Base-by-base conservation (phyloP, 2,113 vertebrate genomes). In the Myxocyprinus asiaticus region DNA sequence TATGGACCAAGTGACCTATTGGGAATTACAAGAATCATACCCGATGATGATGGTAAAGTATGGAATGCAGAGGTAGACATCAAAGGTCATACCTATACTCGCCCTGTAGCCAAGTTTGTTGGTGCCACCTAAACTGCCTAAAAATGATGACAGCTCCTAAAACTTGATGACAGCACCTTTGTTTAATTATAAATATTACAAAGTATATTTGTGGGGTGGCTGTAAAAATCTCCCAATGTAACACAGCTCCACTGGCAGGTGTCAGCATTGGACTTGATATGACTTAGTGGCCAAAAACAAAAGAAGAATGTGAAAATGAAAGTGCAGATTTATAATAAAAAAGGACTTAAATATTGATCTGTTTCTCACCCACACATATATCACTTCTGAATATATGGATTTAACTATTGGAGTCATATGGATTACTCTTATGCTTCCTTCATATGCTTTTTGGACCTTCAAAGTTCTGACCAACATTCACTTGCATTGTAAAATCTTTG, bases 11-110 rank as follows among this genome's bases (percentile, higher is more conserved):
- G n/a, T 33, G 22, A 33, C 22, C 22, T 33, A 33, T 33, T 33
- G 22, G 22, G 22, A 33, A 33, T 33, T 43, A 64, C 10, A 9
- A 22, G 17, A 61, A 61, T 61, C 8, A 22, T 61, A 9, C 0
- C n/a, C 8, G 15, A 17, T 61, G 79, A 73, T 69, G 51, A 69
- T 43, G 56, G 72, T 58, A 4, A 61, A 17, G 7, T 61, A 9
- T 4, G 58, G 7, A 9, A n/a, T 2, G 4, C 58, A 9, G 15
- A 61, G 58, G n/a, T 61, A 9, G 22, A 0, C n/a, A 22, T 61
- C 58, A 22, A 61, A 17, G 58, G 22, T 15, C 3, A 3, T 61
- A 8, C 58, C 14, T 22, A 61, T 17, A 33, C 22, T 17, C 7
- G 0, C 58, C 17, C 58, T 22, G 15, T 61, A 17, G 58, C 58